phyloP scores from a whole-genome alignment of 2,888 invertebrate species.

The Chrysotoxum bicinctum region DNA sequence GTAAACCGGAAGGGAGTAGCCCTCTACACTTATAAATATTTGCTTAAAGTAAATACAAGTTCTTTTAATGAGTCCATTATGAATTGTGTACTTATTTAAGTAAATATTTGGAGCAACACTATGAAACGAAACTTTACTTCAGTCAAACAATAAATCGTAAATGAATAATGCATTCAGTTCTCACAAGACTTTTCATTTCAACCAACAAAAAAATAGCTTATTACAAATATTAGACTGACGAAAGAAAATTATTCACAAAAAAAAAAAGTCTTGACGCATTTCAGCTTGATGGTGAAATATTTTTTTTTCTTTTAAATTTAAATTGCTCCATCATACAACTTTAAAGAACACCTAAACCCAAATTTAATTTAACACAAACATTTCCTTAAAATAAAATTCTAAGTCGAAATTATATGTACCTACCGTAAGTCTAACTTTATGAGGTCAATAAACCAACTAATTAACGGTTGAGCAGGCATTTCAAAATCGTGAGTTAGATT shows the following conservation, averaged over 20 bases:
- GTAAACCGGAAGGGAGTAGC: background rate
- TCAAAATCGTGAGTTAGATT: background rate
- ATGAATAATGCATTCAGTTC: background rate
- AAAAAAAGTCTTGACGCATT: background rate
- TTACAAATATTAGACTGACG: background rate
- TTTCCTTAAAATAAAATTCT: background rate
- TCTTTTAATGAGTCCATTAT: background rate
- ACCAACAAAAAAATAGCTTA: too few species aligned
- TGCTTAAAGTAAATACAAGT: background rate
- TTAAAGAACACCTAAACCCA: background rate
- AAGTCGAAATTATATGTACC: background rate
- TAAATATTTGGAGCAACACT: background rate
- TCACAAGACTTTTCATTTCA: too few species aligned
- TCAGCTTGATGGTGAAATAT: background rate
- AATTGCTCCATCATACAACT: background rate
- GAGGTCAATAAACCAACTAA: slow-evolving; percentile 42
- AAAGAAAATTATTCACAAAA: background rate
- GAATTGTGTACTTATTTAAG: background rate
- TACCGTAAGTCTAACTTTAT: background rate
- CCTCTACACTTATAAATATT: background rate
- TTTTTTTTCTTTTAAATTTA: background rate
- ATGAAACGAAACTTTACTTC: background rate
- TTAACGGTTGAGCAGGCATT: slow-evolving; percentile 42
- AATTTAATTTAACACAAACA: background rate
- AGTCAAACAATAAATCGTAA: background rate